These are phyloP conservation scores for Saguinus midas DNA, from an alignment of 2,113 vertebrate genomes.

Conservation along the genomic window DNA sequence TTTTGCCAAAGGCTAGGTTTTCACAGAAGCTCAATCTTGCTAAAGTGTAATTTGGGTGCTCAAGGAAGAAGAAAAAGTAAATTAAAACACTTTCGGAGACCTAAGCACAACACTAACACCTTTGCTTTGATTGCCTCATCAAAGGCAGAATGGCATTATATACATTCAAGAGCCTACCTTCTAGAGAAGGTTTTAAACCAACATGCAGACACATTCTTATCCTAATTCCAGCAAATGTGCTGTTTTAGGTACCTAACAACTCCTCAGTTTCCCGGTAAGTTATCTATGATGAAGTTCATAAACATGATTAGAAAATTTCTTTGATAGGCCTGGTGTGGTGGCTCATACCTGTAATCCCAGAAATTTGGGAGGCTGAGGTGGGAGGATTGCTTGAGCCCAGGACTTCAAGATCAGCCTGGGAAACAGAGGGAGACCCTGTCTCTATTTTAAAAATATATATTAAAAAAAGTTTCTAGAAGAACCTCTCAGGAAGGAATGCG, in stretches of 20 bases:
- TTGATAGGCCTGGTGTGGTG: neutral
- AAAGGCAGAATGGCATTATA: neutral
- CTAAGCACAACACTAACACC: neutral
- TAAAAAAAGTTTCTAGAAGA: neutral
- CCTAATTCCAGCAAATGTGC: neutral
- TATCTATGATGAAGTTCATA: neutral
- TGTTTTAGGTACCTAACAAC: neutral
- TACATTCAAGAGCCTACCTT: neutral
- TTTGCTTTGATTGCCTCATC: neutral
- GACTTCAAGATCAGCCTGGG: too few species aligned
- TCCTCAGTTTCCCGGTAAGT: neutral
- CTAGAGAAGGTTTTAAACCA: neutral
- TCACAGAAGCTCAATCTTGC: neutral
- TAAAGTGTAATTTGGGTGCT: neutral
- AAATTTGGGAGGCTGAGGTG: too few species aligned
- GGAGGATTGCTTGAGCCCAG: too few species aligned
- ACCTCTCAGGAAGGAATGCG: neutral
- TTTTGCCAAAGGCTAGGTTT: neutral
- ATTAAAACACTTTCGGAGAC: neutral
- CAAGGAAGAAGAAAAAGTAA: neutral
- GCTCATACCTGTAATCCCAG: too few species aligned
- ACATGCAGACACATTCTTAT: neutral
- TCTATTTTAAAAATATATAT: too few species aligned
- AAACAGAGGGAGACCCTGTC: too few species aligned
- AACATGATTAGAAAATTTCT: neutral